A percentile compares a stretch with the other conserved stretches of the same genome.
These are phyloP conservation scores for Sinohyriopsis cumingii DNA, from an alignment of 2,888 invertebrate genomes.

Conservation along the genomic window DNA sequence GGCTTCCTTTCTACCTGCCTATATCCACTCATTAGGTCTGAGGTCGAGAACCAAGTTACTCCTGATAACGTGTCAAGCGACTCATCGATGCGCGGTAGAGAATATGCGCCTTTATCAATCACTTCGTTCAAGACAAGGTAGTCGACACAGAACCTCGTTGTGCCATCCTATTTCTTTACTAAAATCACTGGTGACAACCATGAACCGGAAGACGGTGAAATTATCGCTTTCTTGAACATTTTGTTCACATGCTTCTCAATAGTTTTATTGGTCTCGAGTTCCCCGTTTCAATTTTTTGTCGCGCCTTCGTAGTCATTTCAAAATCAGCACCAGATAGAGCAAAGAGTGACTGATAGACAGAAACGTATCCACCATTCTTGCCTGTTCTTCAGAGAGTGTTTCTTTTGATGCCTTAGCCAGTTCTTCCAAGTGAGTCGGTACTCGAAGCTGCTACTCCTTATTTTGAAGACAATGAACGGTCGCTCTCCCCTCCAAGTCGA, in stretches of 20 bases:
- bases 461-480: no score
- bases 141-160: conserved; percentile 21
- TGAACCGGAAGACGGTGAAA: conserved; percentile 16
- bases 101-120: conserved; percentile 14
- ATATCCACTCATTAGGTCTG: conserved; percentile 44
- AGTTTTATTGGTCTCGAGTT: conserved; percentile 13
- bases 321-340: conserved; percentile 2
- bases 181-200: conserved; percentile 23
- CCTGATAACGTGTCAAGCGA: conserved; percentile 35
- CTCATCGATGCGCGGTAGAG: conserved; percentile 25
- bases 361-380: no score
- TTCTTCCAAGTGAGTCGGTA: no score
- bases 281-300: conserved; percentile 13
- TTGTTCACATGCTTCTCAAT: conserved; percentile 19
- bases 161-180: conserved; percentile 22
- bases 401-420: no score
- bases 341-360: no score
- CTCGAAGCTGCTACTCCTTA: no score
- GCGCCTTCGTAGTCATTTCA: conserved; percentile 7
- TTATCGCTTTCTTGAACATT: conserved; percentile 20
- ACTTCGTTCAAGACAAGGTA: conserved; percentile 10
- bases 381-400: no score
- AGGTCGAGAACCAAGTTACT: conserved; percentile 29
- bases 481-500: no score
- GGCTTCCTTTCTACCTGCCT: conserved; percentile 40